These are phyloP conservation scores for Apeltes quadracus DNA, from an alignment of 2,113 vertebrate genomes.

Conservation along the genomic window DNA sequence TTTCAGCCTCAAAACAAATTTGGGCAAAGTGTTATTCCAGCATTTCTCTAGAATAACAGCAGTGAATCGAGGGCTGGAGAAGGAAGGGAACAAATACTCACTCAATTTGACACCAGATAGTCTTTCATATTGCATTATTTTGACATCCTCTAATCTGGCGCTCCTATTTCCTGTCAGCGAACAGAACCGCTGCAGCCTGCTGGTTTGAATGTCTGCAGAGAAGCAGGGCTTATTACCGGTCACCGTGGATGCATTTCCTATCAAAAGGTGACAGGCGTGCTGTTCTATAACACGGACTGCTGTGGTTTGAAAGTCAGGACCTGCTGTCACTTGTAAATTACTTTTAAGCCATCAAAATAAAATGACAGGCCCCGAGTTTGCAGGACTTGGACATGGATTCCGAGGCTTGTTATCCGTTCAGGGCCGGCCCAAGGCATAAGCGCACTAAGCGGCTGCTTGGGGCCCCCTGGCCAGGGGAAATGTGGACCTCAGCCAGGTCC, in stretches of 20 bases:
- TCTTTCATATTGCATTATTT: constrained; percentile 78
- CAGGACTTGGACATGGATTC: constrained; percentile 12
- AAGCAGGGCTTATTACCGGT: constrained; percentile 69
- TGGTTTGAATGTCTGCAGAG: constrained; percentile 62
- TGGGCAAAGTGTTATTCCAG: constrained; percentile 48
- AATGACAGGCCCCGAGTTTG: constrained; percentile 41
- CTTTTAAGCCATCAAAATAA: constrained; percentile 59
- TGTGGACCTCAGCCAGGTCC: too few relatives aligned
- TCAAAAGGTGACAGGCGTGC: constrained; percentile 75
- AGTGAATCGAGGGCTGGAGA: constrained; percentile 45
- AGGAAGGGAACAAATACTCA: constrained; percentile 47
- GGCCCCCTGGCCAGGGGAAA: too few relatives aligned
- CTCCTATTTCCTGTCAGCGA: constrained; percentile 64
- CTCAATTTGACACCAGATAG: constrained; percentile 67
- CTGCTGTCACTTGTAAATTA: constrained; percentile 66
- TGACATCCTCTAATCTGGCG: constrained; percentile 74
- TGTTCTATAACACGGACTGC: constrained; percentile 60
- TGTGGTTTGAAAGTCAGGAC: constrained; percentile 56
- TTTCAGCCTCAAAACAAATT: constrained; percentile 54
- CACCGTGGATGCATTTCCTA: constrained; percentile 75
- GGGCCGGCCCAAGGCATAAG: too few relatives aligned
- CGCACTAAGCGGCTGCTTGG: too few relatives aligned
- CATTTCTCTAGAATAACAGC: constrained; percentile 56
- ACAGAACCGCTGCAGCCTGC: constrained; percentile 58
- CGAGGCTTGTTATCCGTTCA: constrained; percentile 31